Conservation (phyloP, 1,140 invertebrate genomes). For the Ooceraea biroi region DNA sequence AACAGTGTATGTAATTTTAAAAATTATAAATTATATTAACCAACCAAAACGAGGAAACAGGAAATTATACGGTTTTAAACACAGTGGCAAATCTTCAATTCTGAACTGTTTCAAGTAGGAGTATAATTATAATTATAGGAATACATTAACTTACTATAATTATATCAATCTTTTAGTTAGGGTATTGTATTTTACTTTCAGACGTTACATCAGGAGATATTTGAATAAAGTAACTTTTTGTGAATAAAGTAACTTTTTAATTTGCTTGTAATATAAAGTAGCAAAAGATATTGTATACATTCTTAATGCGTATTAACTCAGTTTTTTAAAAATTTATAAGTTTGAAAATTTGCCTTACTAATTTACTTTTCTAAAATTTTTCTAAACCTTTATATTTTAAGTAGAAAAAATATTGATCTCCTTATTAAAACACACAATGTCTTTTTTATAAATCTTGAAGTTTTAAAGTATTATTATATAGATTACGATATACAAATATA, state of each 20-base stretch:
- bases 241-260: conserved; percentile 15
- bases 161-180: conserved; percentile 14
- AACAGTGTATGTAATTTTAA: background rate
- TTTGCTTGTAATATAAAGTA: conserved; percentile 1
- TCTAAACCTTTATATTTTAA: conserved; percentile 15
- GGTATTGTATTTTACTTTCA: conserved; percentile 20
- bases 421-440: conserved; percentile 22
- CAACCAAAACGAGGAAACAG: conserved; percentile 30
- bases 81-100: background rate
- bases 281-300: background rate
- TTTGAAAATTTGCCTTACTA: conserved; percentile 1
- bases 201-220: conserved; percentile 14
- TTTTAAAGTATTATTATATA: background rate
- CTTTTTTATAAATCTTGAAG: conserved; percentile 3
- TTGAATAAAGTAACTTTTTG: conserved; percentile 6
- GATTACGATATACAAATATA: background rate
- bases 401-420: background rate
- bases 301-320: background rate
- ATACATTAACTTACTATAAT: background rate
- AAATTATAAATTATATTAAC: conserved; percentile 31
- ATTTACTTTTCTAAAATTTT: background rate
- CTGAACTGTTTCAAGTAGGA: background rate
- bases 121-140: conserved; percentile 13
- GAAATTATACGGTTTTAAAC: background rate
- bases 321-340: background rate